A percentile compares a stretch with the other conserved stretches of the same genome.
Conservation (phyloP, 2,888 invertebrate species). For the Drosophila antonietae region DNA sequence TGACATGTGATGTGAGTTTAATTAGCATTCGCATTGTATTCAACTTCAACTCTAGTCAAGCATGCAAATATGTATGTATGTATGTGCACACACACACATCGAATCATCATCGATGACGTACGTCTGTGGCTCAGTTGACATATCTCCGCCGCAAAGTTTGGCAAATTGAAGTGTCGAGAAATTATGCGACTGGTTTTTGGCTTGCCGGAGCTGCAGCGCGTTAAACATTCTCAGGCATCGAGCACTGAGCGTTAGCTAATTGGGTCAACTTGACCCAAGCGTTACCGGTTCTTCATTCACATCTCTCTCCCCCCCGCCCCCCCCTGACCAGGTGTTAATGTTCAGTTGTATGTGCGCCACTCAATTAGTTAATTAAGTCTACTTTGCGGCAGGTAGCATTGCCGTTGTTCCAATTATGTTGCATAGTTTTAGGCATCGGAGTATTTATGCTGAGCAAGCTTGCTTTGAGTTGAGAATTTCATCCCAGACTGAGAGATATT, state of each 20-base stretch:
- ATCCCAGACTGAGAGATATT: too few relatives aligned
- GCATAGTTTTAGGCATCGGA: conserved; percentile 25
- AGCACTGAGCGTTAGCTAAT: conserved; percentile 30
- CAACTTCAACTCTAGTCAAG: conserved; percentile 8
- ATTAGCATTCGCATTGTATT: conserved; percentile 44
- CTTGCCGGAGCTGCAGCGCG: not conserved
- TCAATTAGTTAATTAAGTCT: conserved; percentile 4
- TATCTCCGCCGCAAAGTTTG: conserved; percentile 15
- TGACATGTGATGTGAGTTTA: conserved; percentile 33
- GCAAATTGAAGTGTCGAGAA: conserved; percentile 18
- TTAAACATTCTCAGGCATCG: conserved; percentile 27
- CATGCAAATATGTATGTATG: not conserved
- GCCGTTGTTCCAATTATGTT: not conserved
- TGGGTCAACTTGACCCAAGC: conserved; percentile 29
- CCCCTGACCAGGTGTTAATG: too few relatives aligned
- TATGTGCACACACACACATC: not conserved
- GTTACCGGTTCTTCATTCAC: conserved; percentile 44
- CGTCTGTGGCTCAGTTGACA: conserved; percentile 14
- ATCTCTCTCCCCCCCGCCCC: not conserved
- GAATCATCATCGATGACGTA: conserved; percentile 27
- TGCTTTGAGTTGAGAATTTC: too few relatives aligned
- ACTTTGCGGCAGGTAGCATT: conserved; percentile 27
- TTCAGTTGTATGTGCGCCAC: not conserved
- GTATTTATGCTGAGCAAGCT: not conserved
- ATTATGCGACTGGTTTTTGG: conserved; percentile 36